phyloP scores from a whole-genome alignment of 2,797 vertebrate species.

The Nannoperca australis region DNA sequence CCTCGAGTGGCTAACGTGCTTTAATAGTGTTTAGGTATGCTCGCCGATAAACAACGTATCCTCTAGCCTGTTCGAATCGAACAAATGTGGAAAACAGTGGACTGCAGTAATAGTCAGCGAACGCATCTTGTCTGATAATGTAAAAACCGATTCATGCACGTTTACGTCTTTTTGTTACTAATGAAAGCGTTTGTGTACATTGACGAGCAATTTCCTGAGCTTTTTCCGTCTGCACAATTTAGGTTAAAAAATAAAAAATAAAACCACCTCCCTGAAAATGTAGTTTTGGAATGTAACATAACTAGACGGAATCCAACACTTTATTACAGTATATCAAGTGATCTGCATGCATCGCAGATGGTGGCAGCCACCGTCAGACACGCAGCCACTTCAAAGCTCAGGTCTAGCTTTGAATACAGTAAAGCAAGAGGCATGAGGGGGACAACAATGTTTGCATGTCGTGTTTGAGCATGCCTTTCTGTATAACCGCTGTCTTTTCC shows the following conservation, averaged over 20 bases:
- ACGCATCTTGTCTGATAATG: neutral
- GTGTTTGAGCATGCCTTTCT: conserved; percentile 58
- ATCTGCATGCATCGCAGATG: conserved; percentile 6
- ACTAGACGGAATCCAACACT: neutral
- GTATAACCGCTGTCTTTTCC: neutral
- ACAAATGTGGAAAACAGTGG: neutral
- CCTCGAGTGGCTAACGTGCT: neutral
- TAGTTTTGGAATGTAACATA: conserved; percentile 5
- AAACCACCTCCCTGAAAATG: neutral
- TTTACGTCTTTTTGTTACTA: neutral
- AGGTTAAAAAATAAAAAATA: neutral
- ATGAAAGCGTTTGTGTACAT: neutral
- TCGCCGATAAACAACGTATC: neutral
- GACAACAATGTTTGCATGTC: conserved; percentile 13
- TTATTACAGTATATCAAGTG: neutral
- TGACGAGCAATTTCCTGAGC: neutral
- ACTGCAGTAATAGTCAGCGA: neutral
- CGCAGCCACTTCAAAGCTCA: too few species aligned
- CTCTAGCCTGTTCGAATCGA: neutral
- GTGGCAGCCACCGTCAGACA: neutral
- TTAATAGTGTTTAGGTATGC: neutral
- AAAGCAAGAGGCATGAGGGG: neutral
- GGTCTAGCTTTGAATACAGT: neutral
- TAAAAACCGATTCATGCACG: neutral
- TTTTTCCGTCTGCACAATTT: neutral